phyloP scores from a whole-genome alignment of 2,113 vertebrate genomes.

The Polyodon spathula region DNA sequence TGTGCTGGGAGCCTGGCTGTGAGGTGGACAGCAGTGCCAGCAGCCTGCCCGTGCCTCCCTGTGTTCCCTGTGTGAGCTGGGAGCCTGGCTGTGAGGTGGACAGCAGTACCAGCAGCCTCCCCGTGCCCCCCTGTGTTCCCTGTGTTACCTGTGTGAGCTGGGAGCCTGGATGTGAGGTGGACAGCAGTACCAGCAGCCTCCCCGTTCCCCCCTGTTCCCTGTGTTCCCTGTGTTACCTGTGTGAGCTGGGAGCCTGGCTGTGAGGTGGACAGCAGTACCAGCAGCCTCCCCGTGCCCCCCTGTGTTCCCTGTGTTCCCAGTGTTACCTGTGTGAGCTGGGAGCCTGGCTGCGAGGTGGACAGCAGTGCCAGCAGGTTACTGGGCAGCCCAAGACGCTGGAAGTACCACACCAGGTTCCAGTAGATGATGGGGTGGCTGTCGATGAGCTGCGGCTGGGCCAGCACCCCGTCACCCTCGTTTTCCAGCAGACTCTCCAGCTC shows the following conservation, averaged over 20 bases:
- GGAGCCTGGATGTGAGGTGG: conserved; percentile 52
- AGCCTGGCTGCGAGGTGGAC: conserved; percentile 52
- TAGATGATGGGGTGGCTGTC: conserved; percentile 84
- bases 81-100: too few relatives aligned
- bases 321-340: conserved; percentile 47
- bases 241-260: conserved; percentile 38
- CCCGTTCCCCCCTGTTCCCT: too few relatives aligned
- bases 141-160: conserved; percentile 52
- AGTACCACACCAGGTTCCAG: conserved; percentile 95
- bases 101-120: too few relatives aligned
- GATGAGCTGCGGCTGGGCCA: conserved; percentile 69
- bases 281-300: too few relatives aligned
- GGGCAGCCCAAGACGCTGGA: conserved; percentile 73
- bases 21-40: conserved; percentile 68
- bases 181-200: conserved; percentile 69
- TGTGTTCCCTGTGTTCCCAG: too few relatives aligned
- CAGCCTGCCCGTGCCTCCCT: too few relatives aligned
- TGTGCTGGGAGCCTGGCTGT: too few relatives aligned
- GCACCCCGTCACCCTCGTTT: conserved; percentile 76
- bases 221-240: conserved; percentile 59
- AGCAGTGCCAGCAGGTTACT: conserved; percentile 73
- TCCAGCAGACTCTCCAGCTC: conserved; percentile 87
- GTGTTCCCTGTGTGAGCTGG: too few relatives aligned
- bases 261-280: conserved; percentile 65
- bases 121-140: too few relatives aligned